These are phyloP conservation scores for Melanerpes aurifrons DNA, from an alignment of 2,113 vertebrate genomes.

Conservation along the genomic window DNA sequence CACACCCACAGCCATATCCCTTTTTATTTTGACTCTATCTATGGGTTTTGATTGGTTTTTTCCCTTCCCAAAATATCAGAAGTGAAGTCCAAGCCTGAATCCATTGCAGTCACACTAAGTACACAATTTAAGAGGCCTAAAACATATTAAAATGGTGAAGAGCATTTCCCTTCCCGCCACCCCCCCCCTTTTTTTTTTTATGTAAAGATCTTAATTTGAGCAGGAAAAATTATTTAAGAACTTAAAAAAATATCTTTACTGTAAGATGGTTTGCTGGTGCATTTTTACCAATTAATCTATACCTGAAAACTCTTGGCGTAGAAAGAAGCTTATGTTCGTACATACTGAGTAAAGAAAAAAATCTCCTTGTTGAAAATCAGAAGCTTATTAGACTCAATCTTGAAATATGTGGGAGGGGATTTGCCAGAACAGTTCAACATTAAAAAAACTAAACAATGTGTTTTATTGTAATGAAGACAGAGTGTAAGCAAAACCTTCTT, in stretches of 20 bases:
- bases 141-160: not conserved
- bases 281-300: not conserved
- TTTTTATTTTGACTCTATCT: not conserved
- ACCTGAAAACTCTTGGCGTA: not conserved
- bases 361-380: not conserved
- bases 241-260: not conserved
- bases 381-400: not conserved
- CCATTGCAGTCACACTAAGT: not conserved
- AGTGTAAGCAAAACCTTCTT: not conserved
- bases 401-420: not conserved
- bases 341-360: not conserved
- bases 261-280: not conserved
- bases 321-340: not conserved
- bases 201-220: not conserved
- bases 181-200: not conserved
- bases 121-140: not conserved
- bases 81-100: not conserved
- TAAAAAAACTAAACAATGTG: not conserved
- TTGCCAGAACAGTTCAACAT: not conserved
- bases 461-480: constrained; percentile 13
- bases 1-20: rapidly evolving
- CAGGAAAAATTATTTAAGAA: not conserved
- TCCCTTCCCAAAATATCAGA: not conserved
- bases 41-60: not conserved
- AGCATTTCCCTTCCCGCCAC: not conserved